Evolutionary conservation across 2,113 vertebrate species (phyloP), one percentile per base, ranked within the genome.

Genomic region (Nycticryphes semicollaris): DNA sequence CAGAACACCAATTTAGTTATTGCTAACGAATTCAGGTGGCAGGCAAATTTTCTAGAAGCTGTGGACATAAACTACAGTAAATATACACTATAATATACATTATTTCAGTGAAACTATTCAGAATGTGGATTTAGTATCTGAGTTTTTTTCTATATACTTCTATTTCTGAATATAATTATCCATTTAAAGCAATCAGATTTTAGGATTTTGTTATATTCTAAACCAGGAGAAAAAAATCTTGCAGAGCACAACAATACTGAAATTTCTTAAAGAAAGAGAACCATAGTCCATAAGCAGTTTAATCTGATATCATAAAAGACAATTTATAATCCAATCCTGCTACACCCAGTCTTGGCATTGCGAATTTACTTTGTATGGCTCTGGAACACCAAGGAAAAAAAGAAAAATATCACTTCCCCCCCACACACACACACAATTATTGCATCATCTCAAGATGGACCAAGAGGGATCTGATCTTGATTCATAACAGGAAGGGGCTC

Each of bases 221-320:
- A 64, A 68, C 6, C 3, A 24, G 47, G 8, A 7, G 4, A 1
- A 19, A 27, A 39, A 25, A 22, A 41, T n/a, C 30, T 53, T 47
- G 19, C 48, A 56, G 12, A 72, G 68, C 3, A 66, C 18, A 73
- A 35, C 25, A 17, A 83, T 4, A 15, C 1, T n/a, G 7, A 14
- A n/a, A 9, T 41, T 56, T 63, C 35, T 70, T 59, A 39, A 63
- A 62, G 9, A 11, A 54, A 21, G 43, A 64, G 20, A n/a, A 15
- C 0, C 4, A 4, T 6, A 5, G 1, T 30, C 23, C 17, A 18
- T 56, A 15, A 28, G 5, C 7, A 54, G 11, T 28, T 37, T 85
- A 57, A 63, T 50, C 19, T 47, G 33, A 25, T 35, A 57, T 12
- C 12, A 20, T 30, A 50, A 45, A 53, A 78, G 17, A n/a, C 3